A percentile compares a stretch with the other conserved stretches of the same genome.
Evolutionary conservation across 1,140 invertebrate species (phyloP).

Genomic region (Psix sp.): DNA sequence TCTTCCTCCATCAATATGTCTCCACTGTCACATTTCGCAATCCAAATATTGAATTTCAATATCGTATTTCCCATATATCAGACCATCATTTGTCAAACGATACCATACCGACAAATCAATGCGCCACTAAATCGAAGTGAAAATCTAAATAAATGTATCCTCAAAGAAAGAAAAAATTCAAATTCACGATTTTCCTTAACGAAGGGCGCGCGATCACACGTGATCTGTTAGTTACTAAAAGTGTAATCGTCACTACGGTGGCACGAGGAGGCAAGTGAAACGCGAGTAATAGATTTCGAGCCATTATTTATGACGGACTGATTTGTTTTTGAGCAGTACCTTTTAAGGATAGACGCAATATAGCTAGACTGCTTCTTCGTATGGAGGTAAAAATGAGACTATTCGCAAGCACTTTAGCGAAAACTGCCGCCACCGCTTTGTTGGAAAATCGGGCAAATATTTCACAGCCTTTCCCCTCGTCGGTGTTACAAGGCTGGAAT

Average conservation of each 20-base stretch:
- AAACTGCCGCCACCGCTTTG: constrained; percentile 65
- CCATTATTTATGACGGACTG: constrained; percentile 51
- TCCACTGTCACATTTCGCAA: too few species aligned
- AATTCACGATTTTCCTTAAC: too few species aligned
- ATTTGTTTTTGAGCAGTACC: constrained; percentile 39
- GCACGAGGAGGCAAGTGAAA: constrained; percentile 30
- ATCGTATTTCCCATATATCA: too few species aligned
- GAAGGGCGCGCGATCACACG: too few species aligned
- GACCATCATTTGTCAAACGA: too few species aligned
- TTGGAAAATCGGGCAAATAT: constrained; percentile 69
- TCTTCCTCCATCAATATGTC: too few species aligned
- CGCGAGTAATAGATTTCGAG: constrained; percentile 21
- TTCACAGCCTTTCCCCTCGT: constrained; percentile 64
- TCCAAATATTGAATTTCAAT: constrained; percentile 5
- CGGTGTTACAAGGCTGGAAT: constrained; percentile 58
- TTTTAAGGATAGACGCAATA: constrained; percentile 49
- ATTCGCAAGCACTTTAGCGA: constrained; percentile 69
- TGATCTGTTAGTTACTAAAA: too few species aligned
- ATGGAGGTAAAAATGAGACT: constrained; percentile 68
- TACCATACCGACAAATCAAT: too few species aligned
- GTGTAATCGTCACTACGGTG: neutral
- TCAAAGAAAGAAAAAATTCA: too few species aligned
- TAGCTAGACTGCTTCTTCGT: constrained; percentile 39
- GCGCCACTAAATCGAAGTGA: too few species aligned
- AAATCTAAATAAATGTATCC: too few species aligned